Evolutionary conservation across 2,113 vertebrate species (phyloP), one percentile per base, ranked within the genome.

Genomic region (Atractosteus spatula): DNA sequence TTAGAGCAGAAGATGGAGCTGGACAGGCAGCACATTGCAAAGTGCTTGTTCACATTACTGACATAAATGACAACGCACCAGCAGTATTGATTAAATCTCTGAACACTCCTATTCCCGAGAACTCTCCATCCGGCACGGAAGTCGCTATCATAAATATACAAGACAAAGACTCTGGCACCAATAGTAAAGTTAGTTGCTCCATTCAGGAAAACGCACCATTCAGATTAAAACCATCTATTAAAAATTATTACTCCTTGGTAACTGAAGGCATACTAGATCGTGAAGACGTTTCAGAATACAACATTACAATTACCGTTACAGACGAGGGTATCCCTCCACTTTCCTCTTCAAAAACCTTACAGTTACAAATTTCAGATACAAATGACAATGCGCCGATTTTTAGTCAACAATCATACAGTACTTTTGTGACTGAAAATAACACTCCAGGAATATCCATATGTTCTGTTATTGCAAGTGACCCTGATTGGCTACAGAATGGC

Each of bases 41-140:
- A 75, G 85, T 89, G 8, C 14, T 89, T 4, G 72, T 92, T 57
- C 78, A 85, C 3, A 63, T 91, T 0, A 62, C 78, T 41, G 91
- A 94, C 70, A 64, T 88, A 0, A 94, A 93, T 74, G 92, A 94
- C 13, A 93, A 94, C 45, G 74, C 76, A 0, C 93, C 92, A 0
- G 74, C 86, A 11, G 77, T 89, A 2, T 73, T 57, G 0, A 13
- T 92, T 3, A 90, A 86, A 3, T 92, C 91, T n/a, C 59, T 92
- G 4, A 79, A 78, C 41, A 83, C 54, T 11, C 77, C 84, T 3
- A 3, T 92, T 13, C 68, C 80, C 7, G 92, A 94, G 63, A 81
- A 87, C 42, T 67, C 70, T 0, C 64, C 76, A 62, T 77, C 82
- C 3, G 90, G 86, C 42, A 89, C 91, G 54, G 85, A 90, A 54